Evolutionary conservation across 2,113 vertebrate species (phyloP).

Genomic region (Nannobrachium achirus): DNA sequence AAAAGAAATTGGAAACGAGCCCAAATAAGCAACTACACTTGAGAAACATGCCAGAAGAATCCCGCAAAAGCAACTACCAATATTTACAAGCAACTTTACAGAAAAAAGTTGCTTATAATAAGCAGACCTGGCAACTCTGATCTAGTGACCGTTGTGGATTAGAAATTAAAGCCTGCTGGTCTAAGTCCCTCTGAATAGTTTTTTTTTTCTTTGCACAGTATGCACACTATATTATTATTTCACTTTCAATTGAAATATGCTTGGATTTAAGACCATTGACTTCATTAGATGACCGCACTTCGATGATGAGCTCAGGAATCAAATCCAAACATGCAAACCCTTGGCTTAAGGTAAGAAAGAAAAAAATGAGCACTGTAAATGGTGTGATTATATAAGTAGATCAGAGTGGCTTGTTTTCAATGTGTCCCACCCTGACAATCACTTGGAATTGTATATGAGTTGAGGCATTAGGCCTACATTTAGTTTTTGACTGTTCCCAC

Average conservation of each 20-base stretch:
- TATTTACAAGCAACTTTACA: no score
- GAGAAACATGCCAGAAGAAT: no score
- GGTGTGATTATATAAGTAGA: constrained; percentile 9
- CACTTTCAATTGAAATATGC: constrained; percentile 32
- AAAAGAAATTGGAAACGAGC: no score
- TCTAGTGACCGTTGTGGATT: constrained; percentile 40
- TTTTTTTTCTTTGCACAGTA: constrained; percentile 1
- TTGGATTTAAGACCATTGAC: not conserved
- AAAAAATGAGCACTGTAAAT: not conserved
- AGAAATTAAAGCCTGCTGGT: constrained; percentile 57
- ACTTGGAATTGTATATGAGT: no score
- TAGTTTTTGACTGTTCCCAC: no score
- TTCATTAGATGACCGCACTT: constrained; percentile 7
- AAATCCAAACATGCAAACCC: constrained; percentile 18
- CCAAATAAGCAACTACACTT: no score
- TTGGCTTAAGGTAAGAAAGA: constrained; percentile 62
- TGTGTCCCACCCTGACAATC: constrained; percentile 6
- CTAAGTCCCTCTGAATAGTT: constrained; percentile 5
- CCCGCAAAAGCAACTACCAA: no score
- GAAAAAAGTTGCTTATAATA: no score
- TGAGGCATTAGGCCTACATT: no score
- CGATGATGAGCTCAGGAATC: constrained; percentile 40
- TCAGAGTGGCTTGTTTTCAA: constrained; percentile 35
- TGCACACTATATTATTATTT: no score
- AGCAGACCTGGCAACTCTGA: no score